phyloP scores from a whole-genome alignment of 2,888 invertebrate genomes.

The Caenorhabditis becei region DNA sequence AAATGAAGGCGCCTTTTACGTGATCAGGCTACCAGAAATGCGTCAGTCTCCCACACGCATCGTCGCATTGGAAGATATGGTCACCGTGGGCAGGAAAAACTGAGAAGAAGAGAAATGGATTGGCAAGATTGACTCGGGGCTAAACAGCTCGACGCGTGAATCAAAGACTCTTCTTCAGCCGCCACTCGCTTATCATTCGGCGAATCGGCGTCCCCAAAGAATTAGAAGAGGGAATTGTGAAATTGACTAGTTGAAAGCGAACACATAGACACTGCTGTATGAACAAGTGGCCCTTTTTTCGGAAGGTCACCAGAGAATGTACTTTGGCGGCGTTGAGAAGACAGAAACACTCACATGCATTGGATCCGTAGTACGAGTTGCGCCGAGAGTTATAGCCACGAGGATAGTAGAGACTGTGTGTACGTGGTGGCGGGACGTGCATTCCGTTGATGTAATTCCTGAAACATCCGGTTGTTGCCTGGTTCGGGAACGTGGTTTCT shows the following conservation, averaged over 20 bases:
- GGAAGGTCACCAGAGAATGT: conserved; percentile 48
- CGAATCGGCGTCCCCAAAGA: not conserved
- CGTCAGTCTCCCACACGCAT: too few species aligned
- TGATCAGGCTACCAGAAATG: too few species aligned
- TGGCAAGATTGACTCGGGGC: not conserved
- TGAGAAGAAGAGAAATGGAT: not conserved
- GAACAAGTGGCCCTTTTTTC: conserved; percentile 18
- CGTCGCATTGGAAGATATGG: too few species aligned
- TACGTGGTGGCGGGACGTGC: conserved; percentile 61
- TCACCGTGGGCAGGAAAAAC: too few species aligned
- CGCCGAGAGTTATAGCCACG: conserved; percentile 56
- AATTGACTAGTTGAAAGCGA: not conserved
- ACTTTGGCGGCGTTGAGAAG: conserved; percentile 18
- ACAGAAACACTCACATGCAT: conserved; percentile 66
- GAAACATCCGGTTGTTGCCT: too few species aligned
- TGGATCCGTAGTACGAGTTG: conserved; percentile 68
- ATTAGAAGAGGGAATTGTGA: not conserved
- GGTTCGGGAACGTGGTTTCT: not conserved
- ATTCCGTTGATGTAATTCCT: conserved; percentile 61
- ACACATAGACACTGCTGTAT: conserved; percentile 7
- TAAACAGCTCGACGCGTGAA: not conserved
- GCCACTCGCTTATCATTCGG: conserved; percentile 31
- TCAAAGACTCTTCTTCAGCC: not conserved
- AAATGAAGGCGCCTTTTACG: too few species aligned
- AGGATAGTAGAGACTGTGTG: conserved; percentile 70